Percentiles rank a stretch among this genome's conserved stretches.
These are phyloP conservation scores for Cercocebus atys DNA, from an alignment of 2,113 vertebrate species.

Conservation along the genomic window DNA sequence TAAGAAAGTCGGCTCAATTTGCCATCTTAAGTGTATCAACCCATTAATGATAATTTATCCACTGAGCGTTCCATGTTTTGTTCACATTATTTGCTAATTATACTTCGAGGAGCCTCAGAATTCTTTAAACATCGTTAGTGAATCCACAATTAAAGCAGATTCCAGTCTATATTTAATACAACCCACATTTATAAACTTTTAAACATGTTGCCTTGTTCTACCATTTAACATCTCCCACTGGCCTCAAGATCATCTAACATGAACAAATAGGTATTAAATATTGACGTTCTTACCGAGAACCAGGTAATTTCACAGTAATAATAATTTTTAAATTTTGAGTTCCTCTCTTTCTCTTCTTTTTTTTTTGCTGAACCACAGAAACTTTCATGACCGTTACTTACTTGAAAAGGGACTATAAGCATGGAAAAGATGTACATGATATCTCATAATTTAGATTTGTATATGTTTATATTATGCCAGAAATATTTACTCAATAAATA, in stretches of 20 bases:
- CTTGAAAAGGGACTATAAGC: neutral
- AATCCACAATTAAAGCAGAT: neutral
- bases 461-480: neutral
- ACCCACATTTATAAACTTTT: neutral
- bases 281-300: neutral
- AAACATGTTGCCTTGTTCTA: neutral
- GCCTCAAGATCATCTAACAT: neutral
- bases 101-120: neutral
- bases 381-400: neutral
- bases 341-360: neutral
- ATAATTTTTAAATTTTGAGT: neutral
- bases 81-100: neutral
- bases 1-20: neutral
- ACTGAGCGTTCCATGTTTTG: neutral
- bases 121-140: neutral
- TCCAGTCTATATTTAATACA: neutral
- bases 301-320: neutral
- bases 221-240: neutral
- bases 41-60: neutral
- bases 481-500: neutral
- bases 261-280: neutral
- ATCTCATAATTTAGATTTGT: neutral
- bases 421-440: neutral
- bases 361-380: neutral
- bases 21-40: neutral